Evolutionary conservation across 2,888 invertebrate species (phyloP).

Genomic region (Griposia aprilina): DNA sequence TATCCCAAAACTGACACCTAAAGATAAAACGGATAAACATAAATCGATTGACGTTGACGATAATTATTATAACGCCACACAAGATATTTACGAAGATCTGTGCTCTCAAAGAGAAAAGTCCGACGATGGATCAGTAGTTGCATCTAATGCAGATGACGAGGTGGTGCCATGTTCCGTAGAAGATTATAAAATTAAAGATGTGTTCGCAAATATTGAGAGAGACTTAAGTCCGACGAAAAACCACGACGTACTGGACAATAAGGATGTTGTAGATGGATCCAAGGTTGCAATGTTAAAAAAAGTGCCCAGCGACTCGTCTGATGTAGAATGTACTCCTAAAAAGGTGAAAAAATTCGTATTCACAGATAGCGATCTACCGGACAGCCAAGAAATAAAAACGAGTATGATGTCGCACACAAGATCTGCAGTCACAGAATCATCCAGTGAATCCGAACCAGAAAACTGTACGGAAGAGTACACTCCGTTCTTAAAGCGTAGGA

Average conservation of each 20-base stretch:
- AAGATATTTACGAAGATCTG: conserved; percentile 83
- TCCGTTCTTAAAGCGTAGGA: conserved; percentile 76
- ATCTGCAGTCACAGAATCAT: conserved; percentile 72
- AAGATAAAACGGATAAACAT: conserved; percentile 56
- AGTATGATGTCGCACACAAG: conserved; percentile 70
- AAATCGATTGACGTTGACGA: conserved; percentile 65
- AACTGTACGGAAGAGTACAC: conserved; percentile 76
- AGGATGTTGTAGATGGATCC: conserved; percentile 68
- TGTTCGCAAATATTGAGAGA: conserved; percentile 64
- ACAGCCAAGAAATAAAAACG: conserved; percentile 85
- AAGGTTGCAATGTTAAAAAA: conserved; percentile 66
- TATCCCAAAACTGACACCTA: conserved; percentile 56
- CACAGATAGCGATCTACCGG: conserved; percentile 80
- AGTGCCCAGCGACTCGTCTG: conserved; percentile 78
- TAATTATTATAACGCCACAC: conserved; percentile 83
- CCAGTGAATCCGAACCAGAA: conserved; percentile 83
- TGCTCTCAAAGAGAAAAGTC: conserved; percentile 77
- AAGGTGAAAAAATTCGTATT: conserved; percentile 76
- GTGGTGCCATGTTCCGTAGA: conserved; percentile 72
- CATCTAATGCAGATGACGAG: conserved; percentile 60
- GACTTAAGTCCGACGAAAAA: conserved; percentile 60
- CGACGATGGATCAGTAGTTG: conserved; percentile 44
- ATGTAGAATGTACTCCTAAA: conserved; percentile 79
- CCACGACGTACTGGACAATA: conserved; percentile 41
- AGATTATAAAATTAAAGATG: conserved; percentile 65